phyloP scores from a whole-genome alignment of 2,888 invertebrate species.

The Ariolimax columbianus region DNA sequence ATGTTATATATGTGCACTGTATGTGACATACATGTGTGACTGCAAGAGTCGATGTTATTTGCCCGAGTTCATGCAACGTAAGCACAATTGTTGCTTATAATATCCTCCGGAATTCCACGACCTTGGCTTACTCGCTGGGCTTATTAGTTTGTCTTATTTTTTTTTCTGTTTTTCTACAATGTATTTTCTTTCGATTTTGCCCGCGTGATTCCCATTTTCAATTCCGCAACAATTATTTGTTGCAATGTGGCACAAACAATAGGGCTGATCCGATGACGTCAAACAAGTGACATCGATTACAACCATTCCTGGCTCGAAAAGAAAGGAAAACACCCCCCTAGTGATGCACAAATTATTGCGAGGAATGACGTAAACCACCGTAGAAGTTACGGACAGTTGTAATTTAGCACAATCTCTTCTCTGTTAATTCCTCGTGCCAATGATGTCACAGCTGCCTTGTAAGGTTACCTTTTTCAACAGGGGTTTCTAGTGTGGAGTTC shows the following conservation, averaged over 20 bases:
- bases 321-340: constrained; percentile 9
- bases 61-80: not conserved
- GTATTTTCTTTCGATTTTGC: constrained; percentile 5
- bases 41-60: not conserved
- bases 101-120: not conserved
- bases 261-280: not conserved
- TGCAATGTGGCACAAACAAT: not conserved
- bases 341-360: not conserved
- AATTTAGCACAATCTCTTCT: not conserved
- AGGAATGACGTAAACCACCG: not conserved
- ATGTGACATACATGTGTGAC: not conserved
- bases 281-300: not conserved
- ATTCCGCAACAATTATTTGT: not conserved
- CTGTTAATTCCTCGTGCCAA: constrained; percentile 1
- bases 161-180: not conserved
- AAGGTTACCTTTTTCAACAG: not conserved
- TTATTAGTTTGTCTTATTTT: too few relatives aligned
- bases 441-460: not conserved
- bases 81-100: not conserved
- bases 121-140: not conserved
- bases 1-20: not conserved
- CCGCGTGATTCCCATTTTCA: constrained; percentile 7
- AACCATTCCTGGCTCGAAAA: not conserved
- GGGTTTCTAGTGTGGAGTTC: not conserved
- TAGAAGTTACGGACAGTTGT: not conserved